Base-by-base conservation (phyloP, 2,888 invertebrate genomes). In the Brachypterus glaber region DNA sequence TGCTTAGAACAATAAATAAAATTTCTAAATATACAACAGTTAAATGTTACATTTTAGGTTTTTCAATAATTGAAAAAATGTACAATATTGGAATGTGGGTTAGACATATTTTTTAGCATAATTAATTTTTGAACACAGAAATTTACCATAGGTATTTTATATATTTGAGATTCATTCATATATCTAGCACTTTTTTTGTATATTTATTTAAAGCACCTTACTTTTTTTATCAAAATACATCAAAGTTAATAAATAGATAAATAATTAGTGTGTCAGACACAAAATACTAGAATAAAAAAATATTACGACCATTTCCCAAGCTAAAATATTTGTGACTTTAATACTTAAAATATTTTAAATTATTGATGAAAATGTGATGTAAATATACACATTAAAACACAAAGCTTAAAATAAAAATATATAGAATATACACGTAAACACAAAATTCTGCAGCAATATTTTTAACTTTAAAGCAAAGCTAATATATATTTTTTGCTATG, bases 261-360 rank as follows among this genome's bases (percentile, higher is more conserved):
- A 13, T 13, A 35, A 27, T 27, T 37, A 35, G 13, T 30, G 40
- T 44, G 38, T 39, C 32, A 40, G 39, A 39, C 40, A 43, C 43
- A 41, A 41, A 41, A 48, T 39, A 43, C 42, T 39, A 39, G 43
- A 44, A 43, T 44, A 40, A 50, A 41, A 43, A 49, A 43, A 49
- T 41, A 25, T 31, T 44, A 47, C 50, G 51, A 58, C 57, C 55
- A 48, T 50, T 52, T 55, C 55, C 57, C 55, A 54, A 54, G 46
- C 46, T 47, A 52, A 27, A 27, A n/a, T n/a, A n/a, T n/a, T n/a
- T n/a, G n/a, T n/a, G 47, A 41, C 9, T 34, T 37, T 30, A 40
- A 21, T 31, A 30, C 30, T 21, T 33, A 33, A 33, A 21, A n/a
- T 17, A 33, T 7, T 21, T 45, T n/a, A n/a, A n/a, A n/a, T n/a